Evolutionary conservation across 2,113 vertebrate species (phyloP), one percentile per base, ranked within the genome.

Genomic region (Nothocercus julius): DNA sequence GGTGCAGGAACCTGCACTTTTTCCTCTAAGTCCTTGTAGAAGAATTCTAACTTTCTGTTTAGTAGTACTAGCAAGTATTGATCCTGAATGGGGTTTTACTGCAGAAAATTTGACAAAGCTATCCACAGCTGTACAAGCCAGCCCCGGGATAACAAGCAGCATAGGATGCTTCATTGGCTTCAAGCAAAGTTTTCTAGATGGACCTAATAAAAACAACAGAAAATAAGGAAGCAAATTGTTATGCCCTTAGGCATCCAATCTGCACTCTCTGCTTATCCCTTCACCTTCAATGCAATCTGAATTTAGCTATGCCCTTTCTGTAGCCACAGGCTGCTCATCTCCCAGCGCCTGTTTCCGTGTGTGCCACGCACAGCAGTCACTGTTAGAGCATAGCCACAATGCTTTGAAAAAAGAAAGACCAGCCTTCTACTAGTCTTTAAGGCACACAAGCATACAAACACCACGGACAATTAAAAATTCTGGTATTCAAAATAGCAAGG

Each of bases 41-140:
- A 7, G 17, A n/a, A 81, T 76, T 81, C 44, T 44, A 22, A 30
- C 25, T 8, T 70, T 70, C 68, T 51, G n/a, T 51, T 34, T 34
- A 36, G n/a, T 36, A 24, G n/a, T 76, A 32, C 75, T 84, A 88
- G 25, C 73, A 56, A 89, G 58, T 17, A 64, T 86, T 94, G 74
- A 87, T 90, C 87, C 88, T 74, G 9, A 5, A 66, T n/a, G 77
- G 93, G 91, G 51, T 73, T 89, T 69, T 53, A 67, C 70, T 86
- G 61, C 34, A 89, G 49, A 82, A 82, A 94, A 28, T 84, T 45
- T 82, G 49, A 58, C 36, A 34, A 92, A 88, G 38, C 86, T 53
- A 90, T 84, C 82, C 67, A 51, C 47, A 82, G 32, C 13, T 84
- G 13, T 73, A 32, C 53, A 91, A 70, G 34, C 38, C 81, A 84